These are phyloP conservation scores for Paramormyrops hopkinsi DNA, from an alignment of 2,797 vertebrate genomes.

Conservation along the genomic window DNA sequence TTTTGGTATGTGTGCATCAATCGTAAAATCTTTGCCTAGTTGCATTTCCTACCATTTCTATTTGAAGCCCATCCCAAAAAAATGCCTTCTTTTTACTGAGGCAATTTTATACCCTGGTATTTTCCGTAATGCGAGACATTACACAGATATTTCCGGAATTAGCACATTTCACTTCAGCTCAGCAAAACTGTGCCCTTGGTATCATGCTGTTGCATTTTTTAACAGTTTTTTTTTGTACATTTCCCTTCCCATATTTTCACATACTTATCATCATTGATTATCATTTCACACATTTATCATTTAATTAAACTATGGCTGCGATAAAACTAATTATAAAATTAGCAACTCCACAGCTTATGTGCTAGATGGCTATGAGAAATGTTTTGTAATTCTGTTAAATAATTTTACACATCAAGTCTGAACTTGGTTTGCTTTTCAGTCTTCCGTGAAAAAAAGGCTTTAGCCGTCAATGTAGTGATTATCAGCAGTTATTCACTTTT, in stretches of 20 bases:
- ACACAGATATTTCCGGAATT: not conserved
- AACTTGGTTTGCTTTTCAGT: not conserved
- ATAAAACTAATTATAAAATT: not conserved
- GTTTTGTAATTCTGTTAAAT: not conserved
- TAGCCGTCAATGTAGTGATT: not conserved
- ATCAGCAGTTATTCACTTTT: not conserved
- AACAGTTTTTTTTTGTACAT: not conserved
- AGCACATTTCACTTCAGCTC: not conserved
- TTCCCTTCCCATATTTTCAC: not conserved
- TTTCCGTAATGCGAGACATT: not conserved
- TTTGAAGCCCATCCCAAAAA: not conserved
- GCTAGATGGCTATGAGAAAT: not conserved
- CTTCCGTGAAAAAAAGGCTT: not conserved
- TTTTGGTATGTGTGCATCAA: not conserved
- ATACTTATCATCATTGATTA: not conserved
- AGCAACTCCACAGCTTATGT: not conserved
- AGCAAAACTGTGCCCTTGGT: not conserved
- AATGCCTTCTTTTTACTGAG: not conserved
- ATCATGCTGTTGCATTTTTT: not conserved
- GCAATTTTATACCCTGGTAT: not conserved
- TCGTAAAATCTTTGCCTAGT: not conserved
- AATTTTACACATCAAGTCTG: not conserved
- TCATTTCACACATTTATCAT: not conserved
- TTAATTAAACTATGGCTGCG: not conserved
- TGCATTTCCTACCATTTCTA: not conserved